phyloP scores from a whole-genome alignment of 2,113 vertebrate genomes.

The Apodemus speciosus region DNA sequence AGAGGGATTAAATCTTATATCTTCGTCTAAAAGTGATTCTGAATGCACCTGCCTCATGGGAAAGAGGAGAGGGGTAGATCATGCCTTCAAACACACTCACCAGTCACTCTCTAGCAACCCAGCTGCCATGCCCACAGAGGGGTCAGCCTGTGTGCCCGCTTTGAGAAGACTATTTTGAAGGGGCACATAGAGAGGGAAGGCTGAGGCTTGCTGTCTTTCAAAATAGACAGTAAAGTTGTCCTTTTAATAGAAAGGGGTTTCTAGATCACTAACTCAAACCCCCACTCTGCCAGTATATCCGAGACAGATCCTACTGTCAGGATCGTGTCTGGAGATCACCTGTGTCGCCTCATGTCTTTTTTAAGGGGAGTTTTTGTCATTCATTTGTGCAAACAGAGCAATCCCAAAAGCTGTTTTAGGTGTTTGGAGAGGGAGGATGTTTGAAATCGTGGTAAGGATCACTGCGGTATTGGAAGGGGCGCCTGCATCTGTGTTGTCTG shows the following conservation, averaged over 20 bases:
- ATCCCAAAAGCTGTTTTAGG: not conserved
- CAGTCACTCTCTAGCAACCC: not conserved
- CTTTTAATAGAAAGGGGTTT: constrained; percentile 23
- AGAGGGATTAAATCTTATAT: not conserved
- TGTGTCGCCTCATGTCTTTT: not conserved
- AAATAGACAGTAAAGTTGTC: not conserved
- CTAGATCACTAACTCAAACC: constrained; percentile 3
- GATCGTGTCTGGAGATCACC: not conserved
- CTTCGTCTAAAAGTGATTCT: not conserved
- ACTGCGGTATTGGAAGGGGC: not conserved
- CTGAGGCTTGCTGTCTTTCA: not conserved
- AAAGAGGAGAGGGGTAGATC: not conserved
- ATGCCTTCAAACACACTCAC: not conserved
- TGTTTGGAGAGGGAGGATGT: not conserved
- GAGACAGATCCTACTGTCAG: not conserved
- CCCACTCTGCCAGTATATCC: not conserved
- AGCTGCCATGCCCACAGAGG: not conserved
- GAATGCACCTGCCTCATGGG: not conserved
- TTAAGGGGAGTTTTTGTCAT: not conserved
- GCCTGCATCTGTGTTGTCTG: not conserved
- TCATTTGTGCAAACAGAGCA: not conserved
- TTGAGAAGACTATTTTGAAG: constrained; percentile 41
- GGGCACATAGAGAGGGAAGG: not conserved
- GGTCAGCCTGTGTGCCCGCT: not conserved
- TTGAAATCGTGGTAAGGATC: not conserved